Evolutionary conservation across 2,888 invertebrate genomes (phyloP), one percentile per base, ranked within the genome.

Genomic region (Aphodius granarius): DNA sequence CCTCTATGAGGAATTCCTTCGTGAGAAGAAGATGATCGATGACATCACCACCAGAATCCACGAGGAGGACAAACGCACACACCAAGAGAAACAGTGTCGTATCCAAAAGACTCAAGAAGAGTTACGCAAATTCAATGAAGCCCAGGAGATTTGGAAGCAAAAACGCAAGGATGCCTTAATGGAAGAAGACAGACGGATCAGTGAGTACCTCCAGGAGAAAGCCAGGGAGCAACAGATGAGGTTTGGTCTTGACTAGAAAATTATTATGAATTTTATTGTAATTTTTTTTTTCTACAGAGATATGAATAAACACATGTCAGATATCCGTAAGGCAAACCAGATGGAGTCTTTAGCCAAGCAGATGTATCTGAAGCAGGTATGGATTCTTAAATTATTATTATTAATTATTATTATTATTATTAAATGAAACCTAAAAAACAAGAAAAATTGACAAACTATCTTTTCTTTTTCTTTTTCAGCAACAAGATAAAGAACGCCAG

Each of bases 1-100:
- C 76, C 84, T 88, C 77, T 91, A 90, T 77, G 90, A 91, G 79
- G 91, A 92, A 75, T 88, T 88, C 17, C 85, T 91, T 4, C 87
- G 89, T 74, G 92, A 92, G 83, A 92, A 91, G 87, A 90, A 90
- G 80, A 89, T 91, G 87, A 85, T 91, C 4, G 92, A 92, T 80
- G 91, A 91, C 63, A 87, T 92, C 23, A 87, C 90, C 79, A 87
- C 88, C 80, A 88, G 89, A n/a, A 88, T 92, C 0, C 88, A 91
- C 43, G 90, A 91, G 83, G 92, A 92, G 83, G 91, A 92, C 82
- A 87, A 89, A 80, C 90, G 91, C 76, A 90, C 89, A 80, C 80
- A 89, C 0, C 83, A 89, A 78, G 88, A 90, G 63, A 90, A 89
- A 79, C 88, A 86, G 73, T 87, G 88, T 0, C 87, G 86, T 75